Evolutionary conservation across 2,113 vertebrate species (phyloP).

Genomic region (Pseudolaguvia tuberculata): DNA sequence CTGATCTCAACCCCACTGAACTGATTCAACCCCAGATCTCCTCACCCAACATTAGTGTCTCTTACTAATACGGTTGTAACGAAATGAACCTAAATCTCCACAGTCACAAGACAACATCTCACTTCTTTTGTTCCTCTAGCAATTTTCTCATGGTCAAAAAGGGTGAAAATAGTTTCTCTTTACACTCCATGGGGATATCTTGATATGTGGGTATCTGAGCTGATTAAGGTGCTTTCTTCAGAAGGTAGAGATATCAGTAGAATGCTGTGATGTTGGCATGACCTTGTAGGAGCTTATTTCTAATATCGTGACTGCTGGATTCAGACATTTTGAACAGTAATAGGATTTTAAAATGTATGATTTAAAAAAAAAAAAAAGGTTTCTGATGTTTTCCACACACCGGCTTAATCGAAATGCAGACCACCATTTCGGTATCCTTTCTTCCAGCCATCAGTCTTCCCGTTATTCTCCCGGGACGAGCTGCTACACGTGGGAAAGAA

Average conservation of each 20-base stretch:
- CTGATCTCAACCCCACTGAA: too few relatives aligned
- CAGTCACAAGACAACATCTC: not conserved
- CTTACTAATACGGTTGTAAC: too few relatives aligned
- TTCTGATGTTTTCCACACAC: constrained; percentile 60
- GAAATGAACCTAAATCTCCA: too few relatives aligned
- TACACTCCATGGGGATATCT: not conserved
- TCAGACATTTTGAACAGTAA: constrained; percentile 52
- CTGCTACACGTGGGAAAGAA: not conserved
- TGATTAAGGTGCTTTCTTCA: not conserved
- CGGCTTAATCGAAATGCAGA: constrained; percentile 60
- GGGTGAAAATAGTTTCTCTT: too few relatives aligned
- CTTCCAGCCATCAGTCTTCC: not conserved
- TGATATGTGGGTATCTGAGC: not conserved
- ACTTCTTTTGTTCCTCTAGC: too few relatives aligned
- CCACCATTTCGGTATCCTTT: not conserved
- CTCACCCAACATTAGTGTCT: too few relatives aligned
- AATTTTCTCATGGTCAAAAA: too few relatives aligned
- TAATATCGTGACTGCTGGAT: constrained; percentile 43
- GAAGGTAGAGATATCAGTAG: not conserved
- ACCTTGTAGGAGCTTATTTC: constrained; percentile 48
- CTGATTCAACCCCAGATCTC: too few relatives aligned
- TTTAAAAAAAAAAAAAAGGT: constrained; percentile 61
- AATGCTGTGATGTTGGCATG: not conserved
- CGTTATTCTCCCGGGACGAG: not conserved
- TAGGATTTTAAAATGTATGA: constrained; percentile 59